Evolutionary conservation across 2,113 vertebrate genomes (phyloP), one percentile per base, ranked within the genome.

Genomic region (Alligator sinensis): DNA sequence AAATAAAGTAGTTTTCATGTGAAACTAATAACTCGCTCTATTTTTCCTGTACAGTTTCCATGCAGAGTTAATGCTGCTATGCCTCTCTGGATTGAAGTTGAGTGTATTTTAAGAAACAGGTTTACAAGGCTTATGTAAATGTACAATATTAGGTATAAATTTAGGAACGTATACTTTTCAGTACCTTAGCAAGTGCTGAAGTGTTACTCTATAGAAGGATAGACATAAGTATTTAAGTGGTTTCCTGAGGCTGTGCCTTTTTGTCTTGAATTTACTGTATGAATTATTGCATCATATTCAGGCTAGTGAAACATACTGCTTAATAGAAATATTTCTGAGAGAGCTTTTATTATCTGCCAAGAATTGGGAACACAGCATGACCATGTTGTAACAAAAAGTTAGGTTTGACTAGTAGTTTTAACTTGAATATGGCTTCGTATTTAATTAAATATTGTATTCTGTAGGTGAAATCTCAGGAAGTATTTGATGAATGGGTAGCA

Each of bases 401-500:
- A 58, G 9, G 58, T 80, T 28, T 75, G n/a, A 17, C 18, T 24
- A 62, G 19, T 75, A 38, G 8, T 38, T 57, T 30, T 80, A 80
- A 57, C 14, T 55, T 58, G 30, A 24, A 55, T 30, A 74, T 58
- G 27, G 57, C 60, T 88, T 34, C 75, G 19, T 47, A 47, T 47
- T 47, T 47, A 47, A 47, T 47, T 47, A 47, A 47, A 47, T 47
- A 47, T 47, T 47, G 47, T 47, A 63, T 62, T 60, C 15, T 92
- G 27, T 79, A 99, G 99, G 99, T 99, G 83, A 99, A 99, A 94
- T 98, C 99, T 87, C 98, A 99, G 92, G 99, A 99, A 85, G 94
- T 98, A 87, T 99, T 99, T 97, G 99, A 99, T 80, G 99, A 99
- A 94, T 99, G 99, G 99, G 99, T 99, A 28, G 98, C 98, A 74